Conservation (phyloP, 2,113 vertebrate genomes). For the Rhineura floridana region DNA sequence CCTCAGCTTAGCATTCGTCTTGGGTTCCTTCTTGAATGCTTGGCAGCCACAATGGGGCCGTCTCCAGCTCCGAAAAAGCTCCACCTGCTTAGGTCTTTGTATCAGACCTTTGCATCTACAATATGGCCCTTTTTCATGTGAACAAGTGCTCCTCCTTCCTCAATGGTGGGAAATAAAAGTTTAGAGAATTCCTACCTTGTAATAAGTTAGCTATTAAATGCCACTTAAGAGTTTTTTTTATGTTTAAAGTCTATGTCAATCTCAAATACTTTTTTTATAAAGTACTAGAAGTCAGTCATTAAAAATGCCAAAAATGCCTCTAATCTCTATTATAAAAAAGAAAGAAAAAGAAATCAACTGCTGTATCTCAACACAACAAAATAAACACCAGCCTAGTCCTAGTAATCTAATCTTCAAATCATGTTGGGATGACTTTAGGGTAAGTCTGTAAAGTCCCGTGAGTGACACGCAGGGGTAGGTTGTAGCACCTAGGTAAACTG, state of each 20-base stretch:
- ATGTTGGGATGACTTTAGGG: constrained; percentile 36
- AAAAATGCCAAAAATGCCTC: constrained; percentile 86
- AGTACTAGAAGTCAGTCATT: constrained; percentile 81
- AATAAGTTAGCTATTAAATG: constrained; percentile 79
- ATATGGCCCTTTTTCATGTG: constrained; percentile 10
- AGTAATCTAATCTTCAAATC: constrained; percentile 54
- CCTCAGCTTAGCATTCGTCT: constrained; percentile 13
- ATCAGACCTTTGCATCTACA: constrained; percentile 8
- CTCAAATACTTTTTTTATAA: constrained; percentile 75
- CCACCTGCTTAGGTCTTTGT: constrained; percentile 39
- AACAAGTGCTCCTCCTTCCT: constrained; percentile 43
- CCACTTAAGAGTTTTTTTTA: constrained; percentile 61
- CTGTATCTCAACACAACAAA: constrained; percentile 67
- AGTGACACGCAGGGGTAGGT: not conserved
- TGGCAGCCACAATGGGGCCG: constrained; percentile 18
- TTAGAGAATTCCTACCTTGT: constrained; percentile 67
- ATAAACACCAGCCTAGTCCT: constrained; percentile 51
- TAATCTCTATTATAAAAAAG: constrained; percentile 69
- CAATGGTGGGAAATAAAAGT: constrained; percentile 46
- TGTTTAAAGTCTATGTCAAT: constrained; percentile 73
- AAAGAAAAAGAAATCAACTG: constrained; percentile 61
- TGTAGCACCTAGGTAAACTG: not conserved
- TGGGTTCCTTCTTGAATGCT: constrained; percentile 1
- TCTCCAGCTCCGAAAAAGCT: constrained; percentile 24
- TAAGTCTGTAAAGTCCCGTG: constrained; percentile 16